Base-by-base conservation (phyloP, 1,140 invertebrate genomes). In the Lepidurus packardi region DNA sequence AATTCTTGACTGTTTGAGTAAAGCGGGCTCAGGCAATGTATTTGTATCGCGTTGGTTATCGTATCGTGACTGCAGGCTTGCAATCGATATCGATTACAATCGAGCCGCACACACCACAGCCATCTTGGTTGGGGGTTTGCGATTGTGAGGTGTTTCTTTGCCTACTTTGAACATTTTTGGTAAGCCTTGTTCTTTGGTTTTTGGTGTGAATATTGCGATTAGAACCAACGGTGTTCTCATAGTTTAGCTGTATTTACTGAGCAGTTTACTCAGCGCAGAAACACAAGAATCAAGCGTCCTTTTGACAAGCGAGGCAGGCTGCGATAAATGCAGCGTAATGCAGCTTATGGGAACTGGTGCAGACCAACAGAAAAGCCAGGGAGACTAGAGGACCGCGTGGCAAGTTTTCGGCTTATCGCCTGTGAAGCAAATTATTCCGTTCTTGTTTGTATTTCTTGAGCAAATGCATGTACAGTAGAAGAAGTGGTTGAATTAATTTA, bases 121-220 rank as follows among this genome's bases (percentile, higher is more conserved):
- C 53, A 65, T 65, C 53, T 65, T 65, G 53, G 53, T 65, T 65
- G 53, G 53, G 53, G 53, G 53, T 65, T 65, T 65, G 53, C 53
- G 53, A 21, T 65, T 65, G 53, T 65, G 53, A 65, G 53, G 53
- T 65, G 53, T 65, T 65, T 65, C 53, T 65, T 34, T 7, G 53
- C 53, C 53, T 65, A 65, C 53, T 65, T 16, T 13, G 9, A 65
- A n/a, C 53, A 65, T 13, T 65, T 65, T 65, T 65, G 53, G 53
- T 65, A 65, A 65, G 53, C 53, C 7, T 13, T 65, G 7, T 65
- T n/a, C n/a, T 9, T 34, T 34, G 3, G 34, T 65, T 65, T n/a
- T 65, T 13, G 6, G 53, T 65, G 16, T 21, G 6, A 65, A 65
- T 65, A 65, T 21, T 65, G 21, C 21, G 16, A 2, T 65, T 65